Percentiles rank a stretch among this genome's conserved stretches.
Evolutionary conservation across 2,888 invertebrate species (phyloP).

Genomic region (Heliconius aoede): DNA sequence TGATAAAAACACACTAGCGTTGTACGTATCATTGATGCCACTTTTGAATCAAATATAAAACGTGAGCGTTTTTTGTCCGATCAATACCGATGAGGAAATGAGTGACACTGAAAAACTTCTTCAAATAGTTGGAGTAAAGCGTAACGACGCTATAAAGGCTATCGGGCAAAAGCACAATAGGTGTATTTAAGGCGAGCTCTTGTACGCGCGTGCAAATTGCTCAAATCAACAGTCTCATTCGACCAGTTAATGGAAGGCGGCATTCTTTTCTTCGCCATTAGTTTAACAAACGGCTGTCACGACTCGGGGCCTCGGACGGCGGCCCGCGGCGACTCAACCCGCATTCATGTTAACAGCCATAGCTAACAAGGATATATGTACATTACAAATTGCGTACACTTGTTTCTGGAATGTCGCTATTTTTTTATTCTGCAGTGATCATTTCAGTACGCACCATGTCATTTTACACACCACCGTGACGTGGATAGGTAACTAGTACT

Average conservation of each 20-base stretch:
- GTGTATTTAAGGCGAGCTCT: conserved; percentile 64
- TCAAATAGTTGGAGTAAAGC: conserved; percentile 33
- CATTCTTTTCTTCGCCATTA: conserved; percentile 76
- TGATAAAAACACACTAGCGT: conserved; percentile 5
- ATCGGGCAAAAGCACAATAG: conserved; percentile 68
- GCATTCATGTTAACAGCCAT: conserved; percentile 52
- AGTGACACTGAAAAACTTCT: conserved; percentile 52
- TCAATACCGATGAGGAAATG: conserved; percentile 42
- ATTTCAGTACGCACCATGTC: conserved; percentile 35
- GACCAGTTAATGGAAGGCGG: conserved; percentile 66
- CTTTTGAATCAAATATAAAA: conserved; percentile 25
- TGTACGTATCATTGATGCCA: conserved; percentile 18
- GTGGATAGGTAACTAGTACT: not conserved
- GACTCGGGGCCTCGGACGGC: conserved; percentile 65
- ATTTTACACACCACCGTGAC: conserved; percentile 27
- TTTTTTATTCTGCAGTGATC: conserved; percentile 33
- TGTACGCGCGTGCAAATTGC: conserved; percentile 74
- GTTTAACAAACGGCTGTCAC: conserved; percentile 78
- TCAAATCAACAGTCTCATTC: conserved; percentile 67
- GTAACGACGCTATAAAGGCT: conserved; percentile 32
- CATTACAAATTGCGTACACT: conserved; percentile 44
- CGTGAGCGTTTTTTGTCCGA: conserved; percentile 38
- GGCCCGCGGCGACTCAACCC: conserved; percentile 48
- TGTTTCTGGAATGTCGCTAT: conserved; percentile 39
- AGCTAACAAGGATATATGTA: conserved; percentile 49